Percentiles rank a stretch among this genome's conserved stretches.
These are phyloP conservation scores for Orcinus orca DNA, from an alignment of 2,113 vertebrate species.

Conservation along the genomic window DNA sequence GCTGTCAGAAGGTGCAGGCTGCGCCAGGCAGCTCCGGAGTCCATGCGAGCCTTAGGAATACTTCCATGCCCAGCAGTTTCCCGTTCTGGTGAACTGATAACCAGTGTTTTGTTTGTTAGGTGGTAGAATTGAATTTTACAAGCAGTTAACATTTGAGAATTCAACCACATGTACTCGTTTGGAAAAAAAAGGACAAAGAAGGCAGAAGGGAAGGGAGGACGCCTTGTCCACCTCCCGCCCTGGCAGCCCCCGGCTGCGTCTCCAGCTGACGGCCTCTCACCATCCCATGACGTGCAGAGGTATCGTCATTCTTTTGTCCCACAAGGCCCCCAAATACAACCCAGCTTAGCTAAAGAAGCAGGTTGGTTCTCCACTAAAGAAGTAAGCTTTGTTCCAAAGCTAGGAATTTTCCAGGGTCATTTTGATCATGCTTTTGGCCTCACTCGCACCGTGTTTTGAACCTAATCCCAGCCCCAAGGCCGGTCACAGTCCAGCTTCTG, in stretches of 20 bases:
- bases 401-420: not conserved
- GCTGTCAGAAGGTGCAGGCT: not conserved
- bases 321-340: not conserved
- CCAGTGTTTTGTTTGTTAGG: not conserved
- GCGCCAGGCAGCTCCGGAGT: not conserved
- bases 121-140: not conserved
- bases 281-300: accelerated
- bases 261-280: accelerated
- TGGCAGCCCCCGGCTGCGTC: accelerated
- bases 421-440: not conserved
- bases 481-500: not conserved
- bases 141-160: not conserved
- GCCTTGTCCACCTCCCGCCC: accelerated
- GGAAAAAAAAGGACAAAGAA: not conserved
- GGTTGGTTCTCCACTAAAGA: too few species aligned
- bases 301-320: accelerated
- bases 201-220: too few species aligned
- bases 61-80: accelerated
- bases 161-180: not conserved
- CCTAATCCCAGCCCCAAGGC: not conserved
- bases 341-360: too few species aligned
- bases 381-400: not conserved
- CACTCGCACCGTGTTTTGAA: not conserved
- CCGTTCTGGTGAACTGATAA: accelerated
- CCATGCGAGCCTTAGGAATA: not conserved